Evolutionary conservation across 2,113 vertebrate species (phyloP).

Genomic region (Pseudopipra pipra): DNA sequence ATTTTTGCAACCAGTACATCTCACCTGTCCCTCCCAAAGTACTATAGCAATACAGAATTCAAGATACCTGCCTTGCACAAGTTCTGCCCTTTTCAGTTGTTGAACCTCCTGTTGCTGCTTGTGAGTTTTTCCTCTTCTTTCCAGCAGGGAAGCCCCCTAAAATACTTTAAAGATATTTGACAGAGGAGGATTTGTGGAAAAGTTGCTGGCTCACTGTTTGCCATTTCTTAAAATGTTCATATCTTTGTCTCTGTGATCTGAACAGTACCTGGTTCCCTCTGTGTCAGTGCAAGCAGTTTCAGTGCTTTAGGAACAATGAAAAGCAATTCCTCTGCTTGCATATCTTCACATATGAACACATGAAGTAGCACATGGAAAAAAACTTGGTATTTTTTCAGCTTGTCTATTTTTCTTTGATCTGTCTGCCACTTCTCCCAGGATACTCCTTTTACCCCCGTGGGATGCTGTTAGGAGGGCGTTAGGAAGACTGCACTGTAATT

Average conservation of each 20-base stretch:
- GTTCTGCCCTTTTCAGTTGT: neutral
- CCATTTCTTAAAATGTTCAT: neutral
- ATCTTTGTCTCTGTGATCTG: neutral
- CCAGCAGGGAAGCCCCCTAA: neutral
- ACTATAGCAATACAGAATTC: slow-evolving; percentile 10
- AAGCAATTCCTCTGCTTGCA: neutral
- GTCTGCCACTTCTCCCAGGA: neutral
- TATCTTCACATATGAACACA: neutral
- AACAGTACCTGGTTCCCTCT: neutral
- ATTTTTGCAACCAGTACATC: neutral
- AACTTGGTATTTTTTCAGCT: neutral
- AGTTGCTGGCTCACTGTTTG: neutral
- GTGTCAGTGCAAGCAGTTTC: neutral
- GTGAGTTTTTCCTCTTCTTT: neutral
- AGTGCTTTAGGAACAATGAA: neutral
- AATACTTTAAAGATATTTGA: neutral
- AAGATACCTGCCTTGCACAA: neutral
- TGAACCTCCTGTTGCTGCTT: neutral
- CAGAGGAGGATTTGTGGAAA: neutral
- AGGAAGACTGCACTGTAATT: neutral
- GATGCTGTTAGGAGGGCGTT: neutral
- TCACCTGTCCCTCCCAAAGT: neutral
- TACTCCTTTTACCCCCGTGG: neutral
- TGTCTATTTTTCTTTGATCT: neutral
- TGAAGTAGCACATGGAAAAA: neutral